Evolutionary conservation across 2,113 vertebrate species (phyloP).

Genomic region (Chamaea fasciata): DNA sequence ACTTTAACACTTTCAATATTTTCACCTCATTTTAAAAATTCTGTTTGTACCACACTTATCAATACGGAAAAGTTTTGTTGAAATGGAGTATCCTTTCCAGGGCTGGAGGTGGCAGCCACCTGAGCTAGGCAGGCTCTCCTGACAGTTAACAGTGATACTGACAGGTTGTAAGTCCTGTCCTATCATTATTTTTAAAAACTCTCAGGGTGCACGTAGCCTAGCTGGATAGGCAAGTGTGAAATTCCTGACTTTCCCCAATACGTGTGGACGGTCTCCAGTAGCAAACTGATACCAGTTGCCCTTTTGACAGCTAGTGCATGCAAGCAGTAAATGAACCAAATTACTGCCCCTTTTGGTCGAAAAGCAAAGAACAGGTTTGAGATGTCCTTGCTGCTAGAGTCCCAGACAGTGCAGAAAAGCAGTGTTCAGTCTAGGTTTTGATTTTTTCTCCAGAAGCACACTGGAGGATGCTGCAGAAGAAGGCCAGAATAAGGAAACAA

Average conservation of each 20-base stretch:
- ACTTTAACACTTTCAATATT: not conserved
- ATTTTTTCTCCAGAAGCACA: not conserved
- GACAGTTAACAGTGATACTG: not conserved
- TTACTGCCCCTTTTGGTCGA: not conserved
- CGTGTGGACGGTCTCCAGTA: not conserved
- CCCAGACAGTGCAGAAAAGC: not conserved
- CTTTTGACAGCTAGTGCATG: not conserved
- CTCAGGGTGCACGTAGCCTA: not conserved
- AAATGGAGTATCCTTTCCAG: not conserved
- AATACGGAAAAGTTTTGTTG: not conserved
- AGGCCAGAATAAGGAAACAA: not conserved
- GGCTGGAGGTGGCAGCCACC: not conserved
- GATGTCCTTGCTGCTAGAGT: not conserved
- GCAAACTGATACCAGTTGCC: not conserved
- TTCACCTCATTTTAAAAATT: not conserved
- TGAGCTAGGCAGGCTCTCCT: not conserved
- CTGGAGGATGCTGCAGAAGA: not conserved
- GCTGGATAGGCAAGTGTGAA: conserved; percentile 22
- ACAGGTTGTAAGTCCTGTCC: not conserved
- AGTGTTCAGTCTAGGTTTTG: not conserved
- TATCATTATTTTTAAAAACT: not conserved
- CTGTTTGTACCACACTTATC: not conserved
- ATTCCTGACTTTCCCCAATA: conserved; percentile 28
- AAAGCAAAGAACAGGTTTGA: not conserved
- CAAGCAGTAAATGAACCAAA: not conserved